Evolutionary conservation across 2,113 vertebrate genomes (phyloP), one percentile per base, ranked within the genome.

Genomic region (Acanthochromis polyacanthus): DNA sequence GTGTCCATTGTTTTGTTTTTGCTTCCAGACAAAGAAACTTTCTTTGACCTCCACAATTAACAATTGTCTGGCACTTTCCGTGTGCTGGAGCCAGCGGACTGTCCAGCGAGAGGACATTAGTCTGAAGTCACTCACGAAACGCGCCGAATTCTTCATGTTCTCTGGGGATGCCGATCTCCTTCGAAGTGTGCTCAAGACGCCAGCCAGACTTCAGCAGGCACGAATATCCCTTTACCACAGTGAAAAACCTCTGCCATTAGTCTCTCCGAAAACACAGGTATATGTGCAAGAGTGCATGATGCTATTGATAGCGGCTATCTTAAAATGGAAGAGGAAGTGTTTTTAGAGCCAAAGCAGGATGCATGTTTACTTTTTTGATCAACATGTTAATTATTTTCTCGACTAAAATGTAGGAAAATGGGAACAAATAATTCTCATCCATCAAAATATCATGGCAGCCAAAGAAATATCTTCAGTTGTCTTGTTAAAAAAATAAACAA

Each of bases 1-100:
- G 66, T 73, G n/a, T 71, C 59, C 52, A 85, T 80, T 93, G 87
- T 91, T 87, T 77, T 40, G 4, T 57, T 68, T 69, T 66, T 58
- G 67, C 69, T 40, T 48, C 10, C 43, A 71, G 55, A 84, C 85
- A 91, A 90, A 90, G 68, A 82, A 82, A 85, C 75, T 74, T 79
- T 90, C 66, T 83, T 75, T 80, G 80, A 83, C 63, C 68, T 56
- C 32, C 50, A 86, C 84, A 91, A 80, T 84, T 66, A 62, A 50
- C 76, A 57, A 92, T 93, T 93, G 85, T 93, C 58, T 36, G 17
- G 23, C 40, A 67, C 48, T 80, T 86, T 90, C 64, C 53, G 45
- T 53, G 57, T 23, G 20, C 75, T 52, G 62, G 75, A 71, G 74
- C 65, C 55, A 64, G 53, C n/a, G 0, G 71, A 71, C 57, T 77